Base-by-base conservation (phyloP, 2,113 vertebrate genomes). In the Mohoua ochrocephala region DNA sequence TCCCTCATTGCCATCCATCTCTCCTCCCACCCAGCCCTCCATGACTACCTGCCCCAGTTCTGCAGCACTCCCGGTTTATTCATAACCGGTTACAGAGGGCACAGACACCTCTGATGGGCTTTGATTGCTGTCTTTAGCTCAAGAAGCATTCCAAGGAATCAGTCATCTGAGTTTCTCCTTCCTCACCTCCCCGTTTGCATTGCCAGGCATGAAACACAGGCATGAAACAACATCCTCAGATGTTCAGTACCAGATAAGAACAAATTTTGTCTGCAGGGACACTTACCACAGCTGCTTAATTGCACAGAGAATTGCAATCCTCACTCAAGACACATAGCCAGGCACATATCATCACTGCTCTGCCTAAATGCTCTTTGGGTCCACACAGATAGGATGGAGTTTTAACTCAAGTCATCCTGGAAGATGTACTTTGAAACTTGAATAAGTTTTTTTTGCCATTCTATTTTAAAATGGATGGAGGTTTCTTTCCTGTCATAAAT, bases 371-470 rank as follows among this genome's bases (percentile, higher is more conserved):
- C 37, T 52, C 23, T 45, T 19, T 69, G 61, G 23, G 31, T 49
- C 19, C 1, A 4, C 33, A n/a, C 33, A 60, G 33, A 49, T 18
- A 44, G 28, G 24, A 69, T 0, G 23, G 49, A 30, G 5, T 27
- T 83, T 44, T 59, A 74, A 77, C 47, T 77, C 2, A 0, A 56
- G 18, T n/a, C 33, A 16, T 41, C n/a, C 49, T 53, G 10, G 11
- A 60, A n/a, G 50, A n/a, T 75, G 52, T n/a, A 35, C 52, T 84
- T 45, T 35, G 19, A 54, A 60, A 78, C 11, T 12, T 31, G 4
- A 82, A n/a, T 31, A 28, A 73, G 27, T 1, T 75, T 24, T 79
- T 65, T 63, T 92, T 63, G 7, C 53, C 22, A 28, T 45, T 14
- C 33, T 67, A 31, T 89, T 79, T 80, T 49, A 41, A 12, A 41